Conservation (phyloP, 2,888 invertebrate genomes). For the Branchipolynoe longqiensis region DNA sequence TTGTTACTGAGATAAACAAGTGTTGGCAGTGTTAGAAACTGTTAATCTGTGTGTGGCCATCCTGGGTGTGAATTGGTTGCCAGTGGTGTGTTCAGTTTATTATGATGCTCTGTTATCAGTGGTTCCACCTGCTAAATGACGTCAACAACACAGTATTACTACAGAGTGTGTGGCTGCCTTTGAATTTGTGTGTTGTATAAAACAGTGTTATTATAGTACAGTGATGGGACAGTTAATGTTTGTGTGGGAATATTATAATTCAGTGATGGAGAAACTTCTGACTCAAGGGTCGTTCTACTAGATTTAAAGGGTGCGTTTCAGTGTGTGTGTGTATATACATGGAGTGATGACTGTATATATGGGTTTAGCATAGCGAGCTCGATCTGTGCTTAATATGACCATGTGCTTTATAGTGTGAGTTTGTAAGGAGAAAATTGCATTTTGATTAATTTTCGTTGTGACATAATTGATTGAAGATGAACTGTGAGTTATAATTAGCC, state of each 20-base stretch:
- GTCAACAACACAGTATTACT: not conserved
- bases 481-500: too few relatives aligned
- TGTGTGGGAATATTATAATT: not conserved
- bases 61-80: not conserved
- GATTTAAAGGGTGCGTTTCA: too few relatives aligned
- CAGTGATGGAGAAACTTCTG: not conserved
- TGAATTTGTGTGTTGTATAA: not conserved
- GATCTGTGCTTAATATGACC: conserved; percentile 26
- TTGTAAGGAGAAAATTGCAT: too few relatives aligned
- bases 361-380: conserved; percentile 7
- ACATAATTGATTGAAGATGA: too few relatives aligned
- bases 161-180: not conserved
- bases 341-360: not conserved
- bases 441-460: too few relatives aligned
- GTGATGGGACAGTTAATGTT: not conserved
- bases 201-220: not conserved
- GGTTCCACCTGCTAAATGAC: not conserved
- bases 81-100: not conserved
- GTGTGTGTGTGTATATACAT: conserved; percentile 27
- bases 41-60: not conserved
- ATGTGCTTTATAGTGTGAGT: conserved; percentile 7
- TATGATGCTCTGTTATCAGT: conserved; percentile 2
- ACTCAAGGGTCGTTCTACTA: not conserved
- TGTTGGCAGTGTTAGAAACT: conserved; percentile 11
- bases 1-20: not conserved